phyloP scores from a whole-genome alignment of 2,113 vertebrate species.

The Grus americana region DNA sequence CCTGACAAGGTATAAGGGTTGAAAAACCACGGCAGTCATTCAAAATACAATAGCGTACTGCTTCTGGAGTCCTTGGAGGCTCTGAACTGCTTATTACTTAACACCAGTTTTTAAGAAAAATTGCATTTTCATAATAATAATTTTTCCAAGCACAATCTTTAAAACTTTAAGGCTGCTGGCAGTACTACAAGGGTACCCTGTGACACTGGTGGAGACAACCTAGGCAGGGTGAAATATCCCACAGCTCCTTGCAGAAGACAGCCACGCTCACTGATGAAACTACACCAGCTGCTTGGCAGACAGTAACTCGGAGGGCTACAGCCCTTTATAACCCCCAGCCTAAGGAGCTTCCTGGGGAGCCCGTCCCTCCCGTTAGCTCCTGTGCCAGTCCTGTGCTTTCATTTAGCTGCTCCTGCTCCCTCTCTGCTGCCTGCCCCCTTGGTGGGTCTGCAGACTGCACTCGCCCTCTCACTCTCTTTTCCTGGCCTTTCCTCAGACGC shows the following conservation, averaged over 20 bases:
- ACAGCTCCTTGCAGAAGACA: not conserved
- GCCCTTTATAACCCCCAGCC: not conserved
- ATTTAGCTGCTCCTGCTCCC: not conserved
- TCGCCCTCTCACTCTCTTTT: not conserved
- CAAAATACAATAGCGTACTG: not conserved
- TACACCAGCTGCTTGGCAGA: not conserved
- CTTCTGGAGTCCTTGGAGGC: not conserved
- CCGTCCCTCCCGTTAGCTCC: not conserved
- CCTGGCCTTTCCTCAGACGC: not conserved
- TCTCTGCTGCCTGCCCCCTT: not conserved
- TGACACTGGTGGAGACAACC: not conserved
- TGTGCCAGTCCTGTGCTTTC: not conserved
- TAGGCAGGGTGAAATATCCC: not conserved
- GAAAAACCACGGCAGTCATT: not conserved
- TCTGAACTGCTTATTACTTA: not conserved
- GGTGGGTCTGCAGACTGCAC: not conserved
- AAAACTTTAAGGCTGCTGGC: not conserved
- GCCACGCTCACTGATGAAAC: not conserved
- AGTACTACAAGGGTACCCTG: not conserved
- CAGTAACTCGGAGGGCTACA: not conserved
- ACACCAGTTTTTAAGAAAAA: not conserved
- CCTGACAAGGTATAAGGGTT: not conserved
- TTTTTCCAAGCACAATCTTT: not conserved
- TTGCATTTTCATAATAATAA: not conserved
- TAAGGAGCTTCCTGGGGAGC: not conserved